These are phyloP conservation scores for Plumapathes pennacea DNA, from an alignment of 92 coral and sea anemone species.

Conservation along the genomic window DNA sequence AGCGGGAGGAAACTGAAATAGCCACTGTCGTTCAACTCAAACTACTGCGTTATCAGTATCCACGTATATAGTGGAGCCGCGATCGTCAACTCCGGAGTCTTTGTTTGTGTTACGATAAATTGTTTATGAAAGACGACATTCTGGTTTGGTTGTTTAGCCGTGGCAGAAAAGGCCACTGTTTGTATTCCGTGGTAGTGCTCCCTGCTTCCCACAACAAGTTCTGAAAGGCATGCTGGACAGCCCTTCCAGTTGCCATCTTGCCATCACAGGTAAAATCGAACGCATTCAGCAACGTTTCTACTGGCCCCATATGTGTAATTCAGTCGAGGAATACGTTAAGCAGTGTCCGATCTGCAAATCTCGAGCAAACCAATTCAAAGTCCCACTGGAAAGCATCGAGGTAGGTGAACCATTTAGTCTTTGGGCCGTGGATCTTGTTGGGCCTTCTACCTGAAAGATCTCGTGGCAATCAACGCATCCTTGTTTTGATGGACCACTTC, in stretches of 20 bases:
- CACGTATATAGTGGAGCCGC: no score
- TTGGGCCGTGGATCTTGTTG: conserved; percentile 26
- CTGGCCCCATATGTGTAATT: conserved; percentile 19
- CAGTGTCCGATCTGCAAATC: conserved; percentile 24
- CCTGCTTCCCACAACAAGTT: conserved; percentile 1
- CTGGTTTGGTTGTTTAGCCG: conserved; percentile 15
- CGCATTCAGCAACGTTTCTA: conserved; percentile 20
- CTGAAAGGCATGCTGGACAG: conserved; percentile 15
- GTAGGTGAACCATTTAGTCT: conserved; percentile 16
- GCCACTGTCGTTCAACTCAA: no score
- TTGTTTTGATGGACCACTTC: conserved; percentile 30
- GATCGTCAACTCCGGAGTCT: no score
- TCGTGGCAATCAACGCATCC: conserved; percentile 17
- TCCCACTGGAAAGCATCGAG: conserved; percentile 19
- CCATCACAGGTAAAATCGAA: conserved; percentile 30
- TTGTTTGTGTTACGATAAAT: conserved; percentile 21
- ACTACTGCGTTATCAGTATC: no score
- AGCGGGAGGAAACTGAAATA: no score
- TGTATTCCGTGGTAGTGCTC: no score
- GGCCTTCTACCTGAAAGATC: conserved; percentile 30
- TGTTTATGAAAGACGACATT: conserved; percentile 29
- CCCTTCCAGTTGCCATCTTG: conserved; percentile 35
- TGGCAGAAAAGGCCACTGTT: conserved; percentile 9
- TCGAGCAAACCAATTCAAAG: background rate
- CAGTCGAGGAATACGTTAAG: conserved; percentile 20